Percentiles rank a stretch among this genome's conserved stretches.
These are phyloP conservation scores for Drosophila nikananu DNA, from an alignment of 1,140 invertebrate genomes.

Conservation along the genomic window DNA sequence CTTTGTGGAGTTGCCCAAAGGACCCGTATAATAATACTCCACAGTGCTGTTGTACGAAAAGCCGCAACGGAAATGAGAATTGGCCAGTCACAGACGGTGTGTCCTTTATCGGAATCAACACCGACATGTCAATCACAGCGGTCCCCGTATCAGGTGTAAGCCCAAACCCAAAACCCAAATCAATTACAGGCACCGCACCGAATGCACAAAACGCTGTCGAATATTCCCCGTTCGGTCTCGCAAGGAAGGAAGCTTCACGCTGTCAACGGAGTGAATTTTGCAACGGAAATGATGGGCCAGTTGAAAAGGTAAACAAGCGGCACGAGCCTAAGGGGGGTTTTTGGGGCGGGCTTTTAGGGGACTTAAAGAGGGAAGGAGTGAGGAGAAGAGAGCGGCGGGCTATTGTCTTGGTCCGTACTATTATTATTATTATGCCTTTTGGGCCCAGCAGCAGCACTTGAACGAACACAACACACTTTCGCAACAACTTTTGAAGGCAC, in stretches of 20 bases:
- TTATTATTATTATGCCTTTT: constrained; percentile 62
- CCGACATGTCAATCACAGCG: constrained; percentile 73
- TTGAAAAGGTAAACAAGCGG: constrained; percentile 49
- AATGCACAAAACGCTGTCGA: constrained; percentile 46
- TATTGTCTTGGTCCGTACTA: constrained; percentile 45
- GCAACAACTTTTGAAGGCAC: constrained; percentile 54
- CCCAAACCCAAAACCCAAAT: constrained; percentile 73
- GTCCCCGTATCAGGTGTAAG: constrained; percentile 25
- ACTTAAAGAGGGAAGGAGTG: too few species aligned
- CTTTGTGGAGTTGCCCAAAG: not conserved
- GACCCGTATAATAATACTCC: not conserved
- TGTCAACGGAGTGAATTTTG: constrained; percentile 69
- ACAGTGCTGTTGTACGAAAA: constrained; percentile 2
- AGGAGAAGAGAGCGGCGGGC: not conserved
- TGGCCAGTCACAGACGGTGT: constrained; percentile 20
- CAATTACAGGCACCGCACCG: constrained; percentile 60
- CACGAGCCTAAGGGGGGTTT: constrained; percentile 10
- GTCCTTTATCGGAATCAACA: constrained; percentile 18
- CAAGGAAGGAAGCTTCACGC: constrained; percentile 60
- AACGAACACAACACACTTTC: constrained; percentile 53
- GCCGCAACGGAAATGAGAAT: constrained; percentile 61
- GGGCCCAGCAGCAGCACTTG: constrained; percentile 49
- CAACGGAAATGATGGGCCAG: constrained; percentile 62
- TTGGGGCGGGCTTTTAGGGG: not conserved
- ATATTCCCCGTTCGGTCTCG: constrained; percentile 7